Evolutionary conservation across 2,113 vertebrate genomes (phyloP).

Genomic region (Tonatia bakeri): DNA sequence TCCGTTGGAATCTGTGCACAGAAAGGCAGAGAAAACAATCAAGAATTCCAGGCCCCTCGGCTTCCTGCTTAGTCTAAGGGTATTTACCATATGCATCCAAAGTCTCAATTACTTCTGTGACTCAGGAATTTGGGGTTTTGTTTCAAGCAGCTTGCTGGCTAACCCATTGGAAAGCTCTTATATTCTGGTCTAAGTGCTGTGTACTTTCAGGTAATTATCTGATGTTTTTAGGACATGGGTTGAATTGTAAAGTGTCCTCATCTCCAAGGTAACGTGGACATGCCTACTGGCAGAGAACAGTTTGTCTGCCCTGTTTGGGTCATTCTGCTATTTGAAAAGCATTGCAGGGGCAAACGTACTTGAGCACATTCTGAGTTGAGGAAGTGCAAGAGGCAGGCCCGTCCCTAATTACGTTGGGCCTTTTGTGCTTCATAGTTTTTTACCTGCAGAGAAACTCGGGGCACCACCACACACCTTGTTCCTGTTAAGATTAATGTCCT

Average conservation of each 20-base stretch:
- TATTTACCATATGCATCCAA: neutral
- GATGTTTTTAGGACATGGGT: neutral
- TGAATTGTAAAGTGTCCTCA: conserved; percentile 45
- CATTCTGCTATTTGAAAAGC: conserved; percentile 45
- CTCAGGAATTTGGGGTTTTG: neutral
- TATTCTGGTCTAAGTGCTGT: neutral
- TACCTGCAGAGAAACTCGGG: neutral
- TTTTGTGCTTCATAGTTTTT: neutral
- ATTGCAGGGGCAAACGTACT: neutral
- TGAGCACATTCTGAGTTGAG: neutral
- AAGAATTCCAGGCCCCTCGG: neutral
- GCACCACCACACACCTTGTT: neutral
- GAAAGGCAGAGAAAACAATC: neutral
- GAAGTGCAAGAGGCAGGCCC: neutral
- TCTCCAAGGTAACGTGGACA: conserved; percentile 46
- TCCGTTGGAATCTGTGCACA: conserved; percentile 23
- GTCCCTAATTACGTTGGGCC: neutral
- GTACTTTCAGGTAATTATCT: neutral
- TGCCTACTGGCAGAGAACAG: conserved; percentile 53
- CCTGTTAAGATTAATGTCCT: neutral
- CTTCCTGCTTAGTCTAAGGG: neutral
- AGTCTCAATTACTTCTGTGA: neutral
- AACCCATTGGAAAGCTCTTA: neutral
- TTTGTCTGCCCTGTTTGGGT: neutral
- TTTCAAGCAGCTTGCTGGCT: neutral